Base-by-base conservation (phyloP, 2,113 vertebrate species). In the Aplodontia rufa region DNA sequence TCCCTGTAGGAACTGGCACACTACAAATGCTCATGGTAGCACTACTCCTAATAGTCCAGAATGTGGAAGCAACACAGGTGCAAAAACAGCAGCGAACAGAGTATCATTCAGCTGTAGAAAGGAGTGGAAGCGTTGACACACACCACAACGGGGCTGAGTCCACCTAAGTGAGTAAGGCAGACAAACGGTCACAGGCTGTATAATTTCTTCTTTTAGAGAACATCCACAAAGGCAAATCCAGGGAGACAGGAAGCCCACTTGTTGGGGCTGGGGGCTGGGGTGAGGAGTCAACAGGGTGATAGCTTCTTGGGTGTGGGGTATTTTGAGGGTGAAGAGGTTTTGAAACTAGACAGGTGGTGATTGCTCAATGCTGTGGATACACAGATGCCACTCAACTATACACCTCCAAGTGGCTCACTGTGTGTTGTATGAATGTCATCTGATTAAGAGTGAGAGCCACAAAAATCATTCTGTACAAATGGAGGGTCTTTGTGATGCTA, bases 211-310 rank as follows among this genome's bases (percentile, higher is more conserved):
- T 58, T 51, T 35, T 5, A 82, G 26, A n/a, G 82, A 72, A 55
- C 20, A 86, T 30, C 14, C 47, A 42, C 32, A 93, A 40, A 11
- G 69, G 17, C 30, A 47, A 51, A 28, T 30, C 16, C 40, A 14
- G 0, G 4, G 32, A 35, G 28, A 24, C 17, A 42, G 26, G 69
- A 83, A 45, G 16, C 37, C 49, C 12, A 37, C n/a, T n/a, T 69
- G 60, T 12, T 24, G 47, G 3, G 7, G 24, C 20, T 14, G 5
- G 32, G n/a, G 49, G 5, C 14, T 1, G 7, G 47, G 24, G 14
- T 12, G 0, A 14, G 2, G 11, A 3, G 14, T 1, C 8, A 17
- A 8, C 9, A 37, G 24, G 7, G 8, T 10, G 14, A 49, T 17
- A 7, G 42, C 53, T 55, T 35, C 45, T n/a, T 26, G 78, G 16